Evolutionary conservation across 2,888 invertebrate species (phyloP).

Genomic region (Oscheius sp.): DNA sequence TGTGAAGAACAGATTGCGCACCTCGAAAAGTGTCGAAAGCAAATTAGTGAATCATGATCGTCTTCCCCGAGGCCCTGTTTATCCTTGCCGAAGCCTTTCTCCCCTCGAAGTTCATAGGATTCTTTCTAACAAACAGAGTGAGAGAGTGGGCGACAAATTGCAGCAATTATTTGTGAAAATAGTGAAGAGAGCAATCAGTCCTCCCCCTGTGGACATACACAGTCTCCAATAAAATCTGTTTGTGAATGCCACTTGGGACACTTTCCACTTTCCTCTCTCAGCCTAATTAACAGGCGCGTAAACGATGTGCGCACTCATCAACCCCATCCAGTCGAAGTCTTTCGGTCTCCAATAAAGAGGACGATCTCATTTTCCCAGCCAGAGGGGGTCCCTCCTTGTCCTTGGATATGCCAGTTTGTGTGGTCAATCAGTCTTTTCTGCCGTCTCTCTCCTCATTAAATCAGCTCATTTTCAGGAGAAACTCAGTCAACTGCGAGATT

Average conservation of each 20-base stretch:
- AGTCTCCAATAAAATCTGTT: too few species aligned
- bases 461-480: slow-evolving; percentile 36
- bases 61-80: neutral
- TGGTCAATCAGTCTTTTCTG: neutral
- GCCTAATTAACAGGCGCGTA: slow-evolving; percentile 27
- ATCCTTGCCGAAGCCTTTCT: neutral
- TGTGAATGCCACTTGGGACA: too few species aligned
- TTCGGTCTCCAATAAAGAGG: neutral
- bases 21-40: neutral
- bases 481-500: slow-evolving; percentile 61
- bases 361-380: neutral
- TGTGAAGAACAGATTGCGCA: too few species aligned
- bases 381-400: slow-evolving; percentile 2
- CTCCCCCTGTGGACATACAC: neutral
- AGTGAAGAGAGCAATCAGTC: neutral
- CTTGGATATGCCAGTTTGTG: neutral
- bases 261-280: slow-evolving; percentile 8
- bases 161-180: neutral
- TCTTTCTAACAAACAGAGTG: too few species aligned
- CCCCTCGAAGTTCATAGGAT: neutral
- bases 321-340: slow-evolving; percentile 1
- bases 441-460: neutral
- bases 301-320: slow-evolving; percentile 26
- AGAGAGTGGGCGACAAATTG: too few species aligned
- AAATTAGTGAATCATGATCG: too few species aligned